Conservation (phyloP, 2,888 invertebrate species). For the Ophonus ardosiacus region DNA sequence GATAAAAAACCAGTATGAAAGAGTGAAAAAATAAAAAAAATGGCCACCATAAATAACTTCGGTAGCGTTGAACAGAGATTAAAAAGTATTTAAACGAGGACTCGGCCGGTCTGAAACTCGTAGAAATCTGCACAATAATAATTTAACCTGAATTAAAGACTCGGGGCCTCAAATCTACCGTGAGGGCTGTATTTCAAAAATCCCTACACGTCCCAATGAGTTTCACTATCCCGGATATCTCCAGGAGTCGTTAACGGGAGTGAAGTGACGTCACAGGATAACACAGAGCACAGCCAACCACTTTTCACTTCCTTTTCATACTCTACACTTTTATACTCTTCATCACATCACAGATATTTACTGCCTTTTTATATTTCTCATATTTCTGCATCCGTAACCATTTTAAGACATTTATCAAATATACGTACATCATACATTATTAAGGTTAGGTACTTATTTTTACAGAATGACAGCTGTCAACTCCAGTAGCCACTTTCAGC, state of each 20-base stretch:
- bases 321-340: background rate
- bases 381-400: background rate
- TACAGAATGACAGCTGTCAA: no score
- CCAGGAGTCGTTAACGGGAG: slow-evolving; percentile 58
- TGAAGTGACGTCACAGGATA: slow-evolving; percentile 30
- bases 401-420: background rate
- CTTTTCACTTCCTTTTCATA: background rate
- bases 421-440: background rate
- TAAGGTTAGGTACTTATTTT: no score
- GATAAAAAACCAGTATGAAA: slow-evolving; percentile 54
- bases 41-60: slow-evolving; percentile 62
- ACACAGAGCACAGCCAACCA: slow-evolving; percentile 14
- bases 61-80: slow-evolving; percentile 63
- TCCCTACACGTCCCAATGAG: slow-evolving; percentile 68
- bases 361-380: background rate
- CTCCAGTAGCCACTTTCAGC: no score
- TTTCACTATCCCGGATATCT: slow-evolving; percentile 64
- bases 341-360: background rate
- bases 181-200: slow-evolving; percentile 69
- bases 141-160: slow-evolving; percentile 63
- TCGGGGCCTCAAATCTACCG: slow-evolving; percentile 69
- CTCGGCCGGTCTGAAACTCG: slow-evolving; percentile 54
- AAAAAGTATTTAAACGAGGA: slow-evolving; percentile 62
- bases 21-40: slow-evolving; percentile 61
- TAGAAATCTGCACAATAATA: slow-evolving; percentile 63